phyloP scores from a whole-genome alignment of 2,797 vertebrate species.

The Smutsia temminckii region DNA sequence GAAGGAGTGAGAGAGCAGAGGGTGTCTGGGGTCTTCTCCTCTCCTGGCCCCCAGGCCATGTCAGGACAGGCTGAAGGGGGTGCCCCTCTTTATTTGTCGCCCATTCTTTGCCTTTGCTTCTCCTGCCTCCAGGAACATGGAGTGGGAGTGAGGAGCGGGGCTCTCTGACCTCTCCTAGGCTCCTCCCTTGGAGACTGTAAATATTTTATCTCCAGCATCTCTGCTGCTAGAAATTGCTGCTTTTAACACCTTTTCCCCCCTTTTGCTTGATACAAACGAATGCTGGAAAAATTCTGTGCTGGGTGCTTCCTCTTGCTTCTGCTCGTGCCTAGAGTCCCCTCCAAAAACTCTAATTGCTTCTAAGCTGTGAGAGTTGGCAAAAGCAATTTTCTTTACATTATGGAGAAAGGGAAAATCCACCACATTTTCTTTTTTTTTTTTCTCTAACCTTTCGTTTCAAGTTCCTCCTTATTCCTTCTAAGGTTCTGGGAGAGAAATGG shows the following conservation, averaged over 20 bases:
- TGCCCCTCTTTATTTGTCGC: not conserved
- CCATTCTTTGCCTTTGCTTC: not conserved
- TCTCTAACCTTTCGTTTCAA: constrained; percentile 37
- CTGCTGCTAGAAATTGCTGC: constrained; percentile 71
- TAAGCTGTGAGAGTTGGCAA: constrained; percentile 82
- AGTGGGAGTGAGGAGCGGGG: not conserved
- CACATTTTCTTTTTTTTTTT: constrained; percentile 61
- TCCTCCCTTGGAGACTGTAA: constrained; percentile 64
- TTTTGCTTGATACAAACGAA: constrained; percentile 63
- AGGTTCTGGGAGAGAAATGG: not conserved
- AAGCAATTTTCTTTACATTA: constrained; percentile 85
- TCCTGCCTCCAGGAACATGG: not conserved
- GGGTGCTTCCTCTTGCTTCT: constrained; percentile 56
- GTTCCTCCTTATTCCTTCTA: not conserved
- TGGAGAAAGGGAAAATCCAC: constrained; percentile 47
- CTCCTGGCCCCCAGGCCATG: rapidly evolving
- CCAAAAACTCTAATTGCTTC: constrained; percentile 84
- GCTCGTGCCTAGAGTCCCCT: constrained; percentile 76
- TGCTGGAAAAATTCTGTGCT: constrained; percentile 51
- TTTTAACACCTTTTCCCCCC: constrained; percentile 58
- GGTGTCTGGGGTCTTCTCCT: too few relatives aligned
- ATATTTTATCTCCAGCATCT: constrained; percentile 76
- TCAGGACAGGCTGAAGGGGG: not conserved
- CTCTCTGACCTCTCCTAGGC: not conserved
- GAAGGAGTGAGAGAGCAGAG: not conserved